Base-by-base conservation (phyloP, 2,113 vertebrate species). In the Aphyosemion australe region DNA sequence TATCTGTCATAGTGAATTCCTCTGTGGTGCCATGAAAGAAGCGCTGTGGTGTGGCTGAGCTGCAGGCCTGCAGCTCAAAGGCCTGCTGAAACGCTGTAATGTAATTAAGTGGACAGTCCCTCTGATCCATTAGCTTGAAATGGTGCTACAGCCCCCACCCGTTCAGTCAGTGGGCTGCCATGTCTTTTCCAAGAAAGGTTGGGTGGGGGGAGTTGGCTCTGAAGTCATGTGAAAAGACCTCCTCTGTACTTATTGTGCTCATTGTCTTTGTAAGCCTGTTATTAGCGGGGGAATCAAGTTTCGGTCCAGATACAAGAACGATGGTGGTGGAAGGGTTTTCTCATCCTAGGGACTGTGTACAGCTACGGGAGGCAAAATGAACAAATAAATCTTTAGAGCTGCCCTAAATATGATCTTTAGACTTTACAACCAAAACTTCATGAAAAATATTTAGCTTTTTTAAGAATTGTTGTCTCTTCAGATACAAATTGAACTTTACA, bases 181-280 rank as follows among this genome's bases (percentile, higher is more conserved):
- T 83, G 74, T 87, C 78, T 82, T 82, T 83, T 84, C 80, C 84
- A 58, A 55, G 21, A 10, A 62, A 58, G 71, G 70, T 54, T 8
- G 34, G 34, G 34, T 8, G 34, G 34, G 34, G 34, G 34, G 34
- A 8, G 34, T 37, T 37, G 82, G 67, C 75, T 82, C 83, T 88
- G 87, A 89, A 92, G 86, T 85, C 78, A 90, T 85, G 68, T 90
- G 86, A 91, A 93, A 91, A 73, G 88, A 79, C 80, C 79, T 90
- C 79, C 85, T 91, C 91, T 93, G 80, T 85, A 83, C 80, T 89
- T 80, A 91, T 91, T 91, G 89, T 92, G 79, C 69, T 84, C 83
- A 89, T 92, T 92, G 93, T 93, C 85, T 92, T 86, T 88, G 78
- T 82, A 83, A 85, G 84, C 75, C 84, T 89, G 87, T 90, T 92